Evolutionary conservation across 2,888 invertebrate species (phyloP).

Genomic region (Phoenoteleia sp.): DNA sequence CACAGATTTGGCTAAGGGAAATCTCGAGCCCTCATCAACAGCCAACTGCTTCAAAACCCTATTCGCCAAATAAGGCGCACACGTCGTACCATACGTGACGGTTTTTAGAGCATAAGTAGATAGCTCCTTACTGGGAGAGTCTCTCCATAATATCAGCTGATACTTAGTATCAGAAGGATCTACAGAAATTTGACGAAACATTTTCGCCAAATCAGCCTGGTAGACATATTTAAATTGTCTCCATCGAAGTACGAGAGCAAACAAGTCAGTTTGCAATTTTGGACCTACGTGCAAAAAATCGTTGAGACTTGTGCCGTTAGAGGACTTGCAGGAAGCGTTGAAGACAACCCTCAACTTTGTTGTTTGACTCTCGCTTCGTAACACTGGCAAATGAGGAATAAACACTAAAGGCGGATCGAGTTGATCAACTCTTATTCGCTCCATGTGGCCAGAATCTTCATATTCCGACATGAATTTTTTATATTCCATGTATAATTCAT

Average conservation of each 20-base stretch:
- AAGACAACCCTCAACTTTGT: constrained; percentile 47
- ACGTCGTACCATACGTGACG: background rate
- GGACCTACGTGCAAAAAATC: background rate
- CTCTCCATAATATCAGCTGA: background rate
- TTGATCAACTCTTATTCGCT: background rate
- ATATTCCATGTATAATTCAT: constrained; percentile 66
- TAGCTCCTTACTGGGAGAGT: background rate
- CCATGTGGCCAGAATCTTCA: background rate
- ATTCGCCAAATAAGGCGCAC: background rate
- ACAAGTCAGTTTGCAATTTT: background rate
- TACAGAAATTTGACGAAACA: background rate
- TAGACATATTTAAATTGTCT: background rate
- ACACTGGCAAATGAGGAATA: constrained; percentile 58
- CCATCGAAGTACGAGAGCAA: background rate
- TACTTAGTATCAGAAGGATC: background rate
- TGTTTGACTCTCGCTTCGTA: constrained; percentile 42
- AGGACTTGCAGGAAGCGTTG: background rate
- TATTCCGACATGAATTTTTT: constrained; percentile 34
- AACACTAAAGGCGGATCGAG: background rate
- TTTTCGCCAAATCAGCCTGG: background rate
- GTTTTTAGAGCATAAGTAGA: background rate
- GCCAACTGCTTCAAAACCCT: background rate
- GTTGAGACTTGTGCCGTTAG: background rate
- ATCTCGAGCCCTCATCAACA: background rate
- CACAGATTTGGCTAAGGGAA: background rate